Percentiles rank a stretch among this genome's conserved stretches.
Evolutionary conservation across 2,113 vertebrate species (phyloP).

Genomic region (Mastomys natalensis): DNA sequence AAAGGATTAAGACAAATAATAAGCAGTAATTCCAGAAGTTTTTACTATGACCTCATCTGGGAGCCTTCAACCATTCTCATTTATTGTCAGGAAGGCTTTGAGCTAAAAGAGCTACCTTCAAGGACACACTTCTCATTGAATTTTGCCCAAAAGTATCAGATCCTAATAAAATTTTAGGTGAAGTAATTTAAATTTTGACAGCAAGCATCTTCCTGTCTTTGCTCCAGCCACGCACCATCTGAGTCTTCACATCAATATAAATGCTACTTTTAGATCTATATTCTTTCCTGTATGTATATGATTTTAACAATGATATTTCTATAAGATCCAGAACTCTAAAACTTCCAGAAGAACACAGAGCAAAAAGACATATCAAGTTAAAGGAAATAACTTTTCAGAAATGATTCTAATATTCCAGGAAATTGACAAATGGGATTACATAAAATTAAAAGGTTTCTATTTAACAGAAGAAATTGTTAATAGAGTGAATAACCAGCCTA

Average conservation of each 20-base stretch:
- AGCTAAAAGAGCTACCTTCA: neutral
- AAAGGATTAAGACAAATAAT: neutral
- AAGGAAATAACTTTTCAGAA: neutral
- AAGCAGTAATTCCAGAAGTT: neutral
- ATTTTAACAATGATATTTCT: neutral
- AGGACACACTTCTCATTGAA: neutral
- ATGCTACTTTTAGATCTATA: neutral
- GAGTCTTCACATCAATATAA: neutral
- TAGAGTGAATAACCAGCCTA: neutral
- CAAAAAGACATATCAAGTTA: neutral
- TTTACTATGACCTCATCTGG: neutral
- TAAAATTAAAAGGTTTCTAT: neutral
- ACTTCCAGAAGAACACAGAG: neutral
- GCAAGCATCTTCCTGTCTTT: neutral
- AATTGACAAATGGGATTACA: neutral
- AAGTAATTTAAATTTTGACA: slow-evolving; percentile 3
- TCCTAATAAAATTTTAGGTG: neutral
- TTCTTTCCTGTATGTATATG: neutral
- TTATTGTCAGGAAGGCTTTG: neutral
- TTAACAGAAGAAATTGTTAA: neutral
- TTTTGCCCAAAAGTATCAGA: neutral
- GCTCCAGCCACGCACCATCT: neutral
- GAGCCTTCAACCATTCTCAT: neutral
- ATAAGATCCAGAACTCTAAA: neutral
- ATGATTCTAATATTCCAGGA: neutral